phyloP scores from a whole-genome alignment of 2,888 invertebrate genomes.

The Drosophila picticornis region DNA sequence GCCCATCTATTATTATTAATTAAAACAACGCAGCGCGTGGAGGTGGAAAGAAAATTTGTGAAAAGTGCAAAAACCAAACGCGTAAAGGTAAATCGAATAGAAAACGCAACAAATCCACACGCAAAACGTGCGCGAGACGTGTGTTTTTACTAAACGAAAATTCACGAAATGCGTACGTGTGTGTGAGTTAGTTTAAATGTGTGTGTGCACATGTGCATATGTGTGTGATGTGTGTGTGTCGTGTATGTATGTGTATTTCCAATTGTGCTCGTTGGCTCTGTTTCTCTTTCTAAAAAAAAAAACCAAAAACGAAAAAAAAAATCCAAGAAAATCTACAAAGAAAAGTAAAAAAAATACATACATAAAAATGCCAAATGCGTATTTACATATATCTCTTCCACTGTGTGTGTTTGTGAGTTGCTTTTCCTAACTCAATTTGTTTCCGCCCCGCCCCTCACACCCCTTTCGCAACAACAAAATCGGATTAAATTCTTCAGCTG shows the following conservation, averaged over 20 bases:
- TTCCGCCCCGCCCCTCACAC: slow-evolving; percentile 6
- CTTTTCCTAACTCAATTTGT: slow-evolving; percentile 56
- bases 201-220: slow-evolving; percentile 42
- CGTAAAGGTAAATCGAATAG: slow-evolving; percentile 54
- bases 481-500: slow-evolving; percentile 72
- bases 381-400: slow-evolving; percentile 63
- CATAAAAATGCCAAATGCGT: slow-evolving; percentile 57
- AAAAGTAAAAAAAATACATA: slow-evolving; percentile 53
- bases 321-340: slow-evolving; percentile 49
- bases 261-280: slow-evolving; percentile 70
- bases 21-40: slow-evolving; percentile 66
- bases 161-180: slow-evolving; percentile 52
- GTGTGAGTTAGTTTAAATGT: slow-evolving; percentile 24
- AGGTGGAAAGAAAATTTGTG: slow-evolving; percentile 63
- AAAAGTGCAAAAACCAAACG: slow-evolving; percentile 62
- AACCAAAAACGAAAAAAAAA: slow-evolving; percentile 26
- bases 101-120: slow-evolving; percentile 52
- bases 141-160: slow-evolving; percentile 60
- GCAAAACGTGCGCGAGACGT: slow-evolving; percentile 58
- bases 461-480: slow-evolving; percentile 59
- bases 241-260: slow-evolving; percentile 69
- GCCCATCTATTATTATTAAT: slow-evolving; percentile 64
- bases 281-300: slow-evolving; percentile 58
- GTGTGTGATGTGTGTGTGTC: slow-evolving; percentile 36
- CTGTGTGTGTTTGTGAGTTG: slow-evolving; percentile 50